Evolutionary conservation across 2,113 vertebrate species (phyloP), one percentile per base, ranked within the genome.

Genomic region (Pipa parva): DNA sequence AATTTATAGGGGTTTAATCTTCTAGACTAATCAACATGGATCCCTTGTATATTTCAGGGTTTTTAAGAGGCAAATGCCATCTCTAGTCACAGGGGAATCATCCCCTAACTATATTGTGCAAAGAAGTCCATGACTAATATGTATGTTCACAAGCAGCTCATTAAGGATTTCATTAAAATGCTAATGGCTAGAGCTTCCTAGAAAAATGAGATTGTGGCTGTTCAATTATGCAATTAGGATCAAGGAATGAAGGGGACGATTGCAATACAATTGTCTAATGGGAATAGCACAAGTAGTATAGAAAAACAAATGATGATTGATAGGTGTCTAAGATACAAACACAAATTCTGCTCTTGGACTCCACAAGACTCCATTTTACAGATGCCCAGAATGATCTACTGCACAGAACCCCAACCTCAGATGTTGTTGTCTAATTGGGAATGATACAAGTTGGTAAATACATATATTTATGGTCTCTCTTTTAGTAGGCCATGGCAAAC

Each of bases 111-210:
- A 61, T 28, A 15, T 26, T n/a, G 56, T 52, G 45, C 18, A 29
- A 50, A 21, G 27, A 59, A 39, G 48, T 58, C 36, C 51, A 42
- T 60, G 66, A n/a, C n/a, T n/a, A n/a, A 70, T 61, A 27, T 36
- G 33, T 54, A 70, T 42, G 36, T 58, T 45, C 58, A 70, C 57
- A 54, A 54, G 58, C 48, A 70, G 58, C 85, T 89, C 86, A 90
- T 89, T 89, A 90, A 87, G 83, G 86, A 89, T 89, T 89, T 90
- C 87, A 89, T 90, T 88, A 90, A 87, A 86, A 87, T 87, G 84
- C 81, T 86, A 87, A 90, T 87, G 86, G 87, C 86, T 86, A 89
- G 88, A 84, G 84, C 88, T 90, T 90, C 84, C 81, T 78, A 78
- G 83, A 80, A 89, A 90, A 89, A 88, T 86, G 84, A 88, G 84